A percentile compares a stretch with the other conserved stretches of the same genome.
Conservation (phyloP, 2,888 invertebrate species). For the Platypus cylindrus region DNA sequence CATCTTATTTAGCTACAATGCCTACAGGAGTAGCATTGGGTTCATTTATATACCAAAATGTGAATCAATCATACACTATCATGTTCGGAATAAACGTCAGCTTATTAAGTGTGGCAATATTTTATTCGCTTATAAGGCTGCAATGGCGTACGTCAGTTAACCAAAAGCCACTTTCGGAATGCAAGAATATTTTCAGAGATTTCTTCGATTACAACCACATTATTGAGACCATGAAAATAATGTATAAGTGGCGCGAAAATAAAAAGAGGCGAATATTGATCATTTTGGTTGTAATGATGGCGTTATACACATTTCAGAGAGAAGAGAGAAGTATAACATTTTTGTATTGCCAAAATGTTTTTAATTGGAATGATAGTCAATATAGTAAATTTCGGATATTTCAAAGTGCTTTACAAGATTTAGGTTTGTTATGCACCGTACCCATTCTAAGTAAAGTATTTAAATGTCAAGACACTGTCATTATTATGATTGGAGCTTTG, state of each 20-base stretch:
- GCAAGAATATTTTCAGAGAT: conserved; percentile 45
- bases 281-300: conserved; percentile 61
- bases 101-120: conserved; percentile 47
- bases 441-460: conserved; percentile 58
- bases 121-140: conserved; percentile 51
- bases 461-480: conserved; percentile 56
- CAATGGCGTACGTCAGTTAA: conserved; percentile 57
- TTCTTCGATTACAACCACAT: conserved; percentile 63
- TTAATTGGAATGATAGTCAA: conserved; percentile 54
- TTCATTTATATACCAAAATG: conserved; percentile 32
- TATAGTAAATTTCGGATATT: conserved; percentile 62
- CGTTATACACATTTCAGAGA: conserved; percentile 68
- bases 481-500: conserved; percentile 58
- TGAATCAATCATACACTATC: conserved; percentile 48
- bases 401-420: conserved; percentile 56
- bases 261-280: conserved; percentile 50
- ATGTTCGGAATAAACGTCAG: conserved; percentile 62
- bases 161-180: conserved; percentile 48
- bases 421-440: conserved; percentile 56
- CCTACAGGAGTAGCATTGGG: conserved; percentile 70
- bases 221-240: conserved; percentile 45
- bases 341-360: conserved; percentile 58
- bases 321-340: conserved; percentile 68
- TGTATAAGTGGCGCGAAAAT: conserved; percentile 45
- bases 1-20: conserved; percentile 70